Percentiles rank a stretch among this genome's conserved stretches.
phyloP scores from a whole-genome alignment of 2,113 vertebrate species.

The Danionella cerebrum region DNA sequence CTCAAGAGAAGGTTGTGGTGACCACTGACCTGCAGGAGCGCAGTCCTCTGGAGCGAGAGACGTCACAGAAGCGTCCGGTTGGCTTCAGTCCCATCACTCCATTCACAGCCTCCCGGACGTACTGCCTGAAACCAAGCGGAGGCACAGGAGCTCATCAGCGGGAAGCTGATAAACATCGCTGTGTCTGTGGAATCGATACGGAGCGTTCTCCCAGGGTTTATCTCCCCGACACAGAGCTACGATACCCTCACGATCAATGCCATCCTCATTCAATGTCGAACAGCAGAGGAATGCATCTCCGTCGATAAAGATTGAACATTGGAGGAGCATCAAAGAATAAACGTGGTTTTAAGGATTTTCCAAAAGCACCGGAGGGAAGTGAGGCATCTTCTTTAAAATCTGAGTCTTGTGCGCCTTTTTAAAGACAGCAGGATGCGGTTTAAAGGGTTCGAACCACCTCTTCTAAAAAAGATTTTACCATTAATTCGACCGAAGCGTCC shows the following conservation, averaged over 20 bases:
- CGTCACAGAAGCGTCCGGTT: conserved; percentile 80
- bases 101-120: conserved; percentile 82
- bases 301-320: no score
- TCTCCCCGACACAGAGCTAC: background rate
- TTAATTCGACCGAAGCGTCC: no score
- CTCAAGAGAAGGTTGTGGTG: no score
- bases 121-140: conserved; percentile 70
- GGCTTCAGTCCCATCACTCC: conserved; percentile 95
- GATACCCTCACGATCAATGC: background rate
- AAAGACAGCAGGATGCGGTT: no score
- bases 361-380: no score
- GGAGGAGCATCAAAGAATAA: no score
- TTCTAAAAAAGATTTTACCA: no score
- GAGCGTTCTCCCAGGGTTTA: background rate
- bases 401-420: no score
- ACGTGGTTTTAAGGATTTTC: no score
- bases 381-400: no score
- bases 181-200: background rate
- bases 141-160: background rate
- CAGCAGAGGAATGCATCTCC: no score
- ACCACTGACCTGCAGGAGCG: conserved; percentile 80
- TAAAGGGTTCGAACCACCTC: no score
- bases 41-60: conserved; percentile 85
- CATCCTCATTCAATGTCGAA: background rate
- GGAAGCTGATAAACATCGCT: background rate